Conservation (phyloP, 2,797 vertebrate genomes). For the Halcyon chelicuti region DNA sequence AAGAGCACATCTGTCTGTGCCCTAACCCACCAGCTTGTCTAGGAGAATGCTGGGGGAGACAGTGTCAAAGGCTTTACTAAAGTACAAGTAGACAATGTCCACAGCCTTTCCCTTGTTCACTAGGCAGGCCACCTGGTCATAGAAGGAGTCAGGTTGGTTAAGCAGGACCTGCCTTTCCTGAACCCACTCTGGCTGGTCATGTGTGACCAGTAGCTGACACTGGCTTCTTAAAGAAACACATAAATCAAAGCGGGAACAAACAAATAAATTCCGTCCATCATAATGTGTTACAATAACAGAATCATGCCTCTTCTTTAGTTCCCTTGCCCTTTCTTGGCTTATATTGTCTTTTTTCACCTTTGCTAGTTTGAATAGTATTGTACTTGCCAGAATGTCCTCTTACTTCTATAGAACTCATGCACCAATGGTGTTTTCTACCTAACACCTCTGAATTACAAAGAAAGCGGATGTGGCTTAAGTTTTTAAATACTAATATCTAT, state of each 20-base stretch:
- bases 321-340: background rate
- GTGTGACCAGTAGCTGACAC: background rate
- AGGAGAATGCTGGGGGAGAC: too few species aligned
- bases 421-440: background rate
- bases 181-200: too few species aligned
- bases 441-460: background rate
- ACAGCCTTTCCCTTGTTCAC: too few species aligned
- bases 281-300: background rate
- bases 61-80: too few species aligned
- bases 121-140: too few species aligned
- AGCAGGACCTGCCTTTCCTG: too few species aligned
- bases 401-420: background rate
- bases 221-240: background rate
- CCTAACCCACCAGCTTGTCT: too few species aligned
- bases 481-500: background rate
- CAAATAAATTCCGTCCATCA: background rate
- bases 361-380: background rate
- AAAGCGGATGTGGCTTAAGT: background rate
- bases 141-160: too few species aligned
- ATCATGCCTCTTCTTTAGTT: background rate
- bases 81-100: too few species aligned
- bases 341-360: background rate
- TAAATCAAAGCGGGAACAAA: background rate
- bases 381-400: background rate
- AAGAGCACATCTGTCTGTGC: too few species aligned